phyloP scores from a whole-genome alignment of 2,113 vertebrate species.

The Galbula dea region DNA sequence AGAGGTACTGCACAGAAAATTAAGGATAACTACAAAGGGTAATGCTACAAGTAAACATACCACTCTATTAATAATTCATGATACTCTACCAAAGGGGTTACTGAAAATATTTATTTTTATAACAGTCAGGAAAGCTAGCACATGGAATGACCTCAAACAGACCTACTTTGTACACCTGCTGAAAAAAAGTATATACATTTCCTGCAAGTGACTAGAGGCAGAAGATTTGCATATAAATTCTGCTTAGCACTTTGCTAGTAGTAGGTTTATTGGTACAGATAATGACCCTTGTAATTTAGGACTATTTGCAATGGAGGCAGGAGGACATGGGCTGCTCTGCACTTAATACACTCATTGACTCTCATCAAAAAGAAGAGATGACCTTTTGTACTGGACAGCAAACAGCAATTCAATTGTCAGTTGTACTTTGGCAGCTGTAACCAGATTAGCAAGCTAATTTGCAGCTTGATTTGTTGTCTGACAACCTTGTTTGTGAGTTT shows the following conservation, averaged over 20 bases:
- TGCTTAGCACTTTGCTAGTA: background rate
- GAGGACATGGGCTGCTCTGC: background rate
- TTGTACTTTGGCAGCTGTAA: slow-evolving; percentile 17
- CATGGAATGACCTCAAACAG: background rate
- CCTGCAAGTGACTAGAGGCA: background rate
- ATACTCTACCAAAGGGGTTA: background rate
- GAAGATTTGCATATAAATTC: background rate
- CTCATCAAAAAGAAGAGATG: slow-evolving; percentile 6
- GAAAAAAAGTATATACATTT: background rate
- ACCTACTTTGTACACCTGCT: background rate
- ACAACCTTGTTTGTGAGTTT: slow-evolving; percentile 50
- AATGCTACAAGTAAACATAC: background rate
- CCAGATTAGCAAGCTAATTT: slow-evolving; percentile 46
- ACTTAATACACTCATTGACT: background rate
- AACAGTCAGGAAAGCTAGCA: background rate
- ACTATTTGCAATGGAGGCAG: background rate
- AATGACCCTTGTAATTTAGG: background rate
- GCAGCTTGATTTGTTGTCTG: slow-evolving; percentile 43
- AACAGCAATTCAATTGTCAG: slow-evolving; percentile 21
- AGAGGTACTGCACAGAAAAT: background rate
- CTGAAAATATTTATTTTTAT: background rate
- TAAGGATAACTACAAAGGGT: background rate
- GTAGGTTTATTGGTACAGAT: background rate
- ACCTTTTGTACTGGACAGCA: background rate
- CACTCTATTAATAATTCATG: background rate